phyloP scores from a whole-genome alignment of 2,888 invertebrate genomes.

The Meiosimyza platycephala region DNA sequence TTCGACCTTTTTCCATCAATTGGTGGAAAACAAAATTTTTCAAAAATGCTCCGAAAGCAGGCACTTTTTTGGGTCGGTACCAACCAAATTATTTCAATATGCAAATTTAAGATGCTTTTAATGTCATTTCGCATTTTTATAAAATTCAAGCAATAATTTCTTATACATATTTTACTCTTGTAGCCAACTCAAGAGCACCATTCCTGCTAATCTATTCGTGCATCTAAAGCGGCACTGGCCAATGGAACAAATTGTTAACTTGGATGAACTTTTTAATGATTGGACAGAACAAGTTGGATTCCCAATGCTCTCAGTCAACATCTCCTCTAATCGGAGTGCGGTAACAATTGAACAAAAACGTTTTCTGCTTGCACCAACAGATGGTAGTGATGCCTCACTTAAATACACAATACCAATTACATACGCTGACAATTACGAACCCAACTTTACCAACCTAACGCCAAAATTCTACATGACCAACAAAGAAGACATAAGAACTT shows the following conservation, averaged over 20 bases:
- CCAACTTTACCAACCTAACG: conserved; percentile 51
- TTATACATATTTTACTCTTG: not conserved
- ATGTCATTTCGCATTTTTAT: no score
- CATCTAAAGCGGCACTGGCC: conserved; percentile 65
- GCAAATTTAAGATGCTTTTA: no score
- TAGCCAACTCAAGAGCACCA: conserved; percentile 61
- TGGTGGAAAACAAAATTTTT: no score
- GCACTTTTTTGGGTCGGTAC: no score
- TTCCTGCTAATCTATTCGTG: conserved; percentile 69
- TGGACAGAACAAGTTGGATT: conserved; percentile 78
- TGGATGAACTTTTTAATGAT: conserved; percentile 65
- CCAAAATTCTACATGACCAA: conserved; percentile 49
- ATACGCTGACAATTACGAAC: conserved; percentile 52
- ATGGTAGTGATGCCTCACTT: conserved; percentile 45
- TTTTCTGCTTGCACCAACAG: conserved; percentile 49
- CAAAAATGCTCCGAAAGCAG: no score
- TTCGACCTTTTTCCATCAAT: no score
- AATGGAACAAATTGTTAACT: conserved; percentile 55
- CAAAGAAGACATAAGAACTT: not conserved
- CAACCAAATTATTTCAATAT: no score
- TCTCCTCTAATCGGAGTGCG: conserved; percentile 22
- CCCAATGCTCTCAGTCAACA: conserved; percentile 72
- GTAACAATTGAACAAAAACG: conserved; percentile 52
- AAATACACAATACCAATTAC: conserved; percentile 60
- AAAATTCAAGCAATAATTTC: not conserved